phyloP scores from a whole-genome alignment of 2,888 invertebrate species.

The Metallyticus violacea region DNA sequence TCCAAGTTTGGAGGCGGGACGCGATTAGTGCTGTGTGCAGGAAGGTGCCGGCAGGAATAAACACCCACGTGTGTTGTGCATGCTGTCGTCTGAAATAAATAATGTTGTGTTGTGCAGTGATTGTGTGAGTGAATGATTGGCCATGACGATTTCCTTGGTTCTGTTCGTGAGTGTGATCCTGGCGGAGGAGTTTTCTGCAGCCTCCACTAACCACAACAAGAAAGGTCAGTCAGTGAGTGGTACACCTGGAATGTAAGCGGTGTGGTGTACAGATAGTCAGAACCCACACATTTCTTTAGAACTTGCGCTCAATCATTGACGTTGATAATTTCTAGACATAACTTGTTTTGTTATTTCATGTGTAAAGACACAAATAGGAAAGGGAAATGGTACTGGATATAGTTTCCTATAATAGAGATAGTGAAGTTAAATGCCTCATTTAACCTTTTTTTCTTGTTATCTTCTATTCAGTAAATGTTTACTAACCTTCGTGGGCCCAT shows the following conservation, averaged over 20 bases:
- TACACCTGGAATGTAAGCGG: not conserved
- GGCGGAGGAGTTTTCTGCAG: not conserved
- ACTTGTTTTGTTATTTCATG: too few relatives aligned
- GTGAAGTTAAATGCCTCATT: too few relatives aligned
- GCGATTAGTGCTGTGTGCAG: not conserved
- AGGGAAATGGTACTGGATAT: too few relatives aligned
- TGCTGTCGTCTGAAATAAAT: not conserved
- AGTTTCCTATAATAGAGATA: too few relatives aligned
- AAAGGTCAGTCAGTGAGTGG: slow-evolving; percentile 21
- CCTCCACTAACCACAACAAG: slow-evolving; percentile 19
- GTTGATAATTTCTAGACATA: too few relatives aligned
- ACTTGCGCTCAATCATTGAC: too few relatives aligned
- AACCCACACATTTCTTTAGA: too few relatives aligned
- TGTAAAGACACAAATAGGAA: too few relatives aligned
- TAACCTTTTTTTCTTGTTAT: too few relatives aligned
- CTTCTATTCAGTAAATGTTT: too few relatives aligned
- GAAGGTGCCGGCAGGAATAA: not conserved
- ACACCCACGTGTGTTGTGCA: not conserved
- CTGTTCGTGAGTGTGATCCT: not conserved
- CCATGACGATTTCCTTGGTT: not conserved
- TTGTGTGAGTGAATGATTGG: not conserved
- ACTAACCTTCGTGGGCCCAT: too few relatives aligned
- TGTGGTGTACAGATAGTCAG: too few relatives aligned
- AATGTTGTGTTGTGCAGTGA: not conserved
- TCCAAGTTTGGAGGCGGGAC: not conserved